Conservation (phyloP, 2,113 vertebrate genomes). For the Cromileptes altivelis region DNA sequence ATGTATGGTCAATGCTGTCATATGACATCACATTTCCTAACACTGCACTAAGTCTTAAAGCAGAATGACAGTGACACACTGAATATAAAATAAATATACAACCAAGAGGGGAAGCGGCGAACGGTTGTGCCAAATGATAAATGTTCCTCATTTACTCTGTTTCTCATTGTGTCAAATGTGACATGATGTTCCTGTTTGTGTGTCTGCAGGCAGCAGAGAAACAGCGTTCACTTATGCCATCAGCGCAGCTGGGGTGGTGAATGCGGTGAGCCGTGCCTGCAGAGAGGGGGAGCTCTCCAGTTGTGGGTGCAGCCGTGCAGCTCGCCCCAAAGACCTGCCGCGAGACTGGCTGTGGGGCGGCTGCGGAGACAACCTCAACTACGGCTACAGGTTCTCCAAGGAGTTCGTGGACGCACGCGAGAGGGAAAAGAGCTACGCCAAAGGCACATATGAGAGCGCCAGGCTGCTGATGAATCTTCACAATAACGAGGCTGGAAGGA, state of each 20-base stretch:
- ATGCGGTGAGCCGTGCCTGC: slow-evolving; percentile 97
- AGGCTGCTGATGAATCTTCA: slow-evolving; percentile 96
- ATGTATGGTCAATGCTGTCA: slow-evolving; percentile 65
- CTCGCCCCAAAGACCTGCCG: slow-evolving; percentile 94
- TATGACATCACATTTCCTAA: slow-evolving; percentile 66
- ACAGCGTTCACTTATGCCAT: slow-evolving; percentile 97
- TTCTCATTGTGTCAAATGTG: slow-evolving; percentile 12
- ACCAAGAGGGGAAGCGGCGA: neutral
- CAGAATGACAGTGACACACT: slow-evolving; percentile 35
- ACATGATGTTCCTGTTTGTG: slow-evolving; percentile 21
- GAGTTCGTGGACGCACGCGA: slow-evolving; percentile 98
- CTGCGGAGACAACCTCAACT: slow-evolving; percentile 97
- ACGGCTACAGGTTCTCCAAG: slow-evolving; percentile 97
- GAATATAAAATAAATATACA: slow-evolving; percentile 8
- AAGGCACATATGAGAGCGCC: slow-evolving; percentile 92
- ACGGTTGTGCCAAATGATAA: slow-evolving; percentile 5
- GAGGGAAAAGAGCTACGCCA: slow-evolving; percentile 93
- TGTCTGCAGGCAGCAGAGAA: slow-evolving; percentile 92
- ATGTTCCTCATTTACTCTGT: neutral
- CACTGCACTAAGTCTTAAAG: slow-evolving; percentile 12
- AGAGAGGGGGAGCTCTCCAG: slow-evolving; percentile 97
- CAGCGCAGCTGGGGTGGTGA: slow-evolving; percentile 96
- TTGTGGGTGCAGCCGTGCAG: slow-evolving; percentile 95
- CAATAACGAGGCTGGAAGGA: slow-evolving; percentile 96
- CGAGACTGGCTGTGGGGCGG: slow-evolving; percentile 99